These are phyloP conservation scores for Valencia hispanica DNA, from an alignment of 2,797 vertebrate species.

Conservation along the genomic window DNA sequence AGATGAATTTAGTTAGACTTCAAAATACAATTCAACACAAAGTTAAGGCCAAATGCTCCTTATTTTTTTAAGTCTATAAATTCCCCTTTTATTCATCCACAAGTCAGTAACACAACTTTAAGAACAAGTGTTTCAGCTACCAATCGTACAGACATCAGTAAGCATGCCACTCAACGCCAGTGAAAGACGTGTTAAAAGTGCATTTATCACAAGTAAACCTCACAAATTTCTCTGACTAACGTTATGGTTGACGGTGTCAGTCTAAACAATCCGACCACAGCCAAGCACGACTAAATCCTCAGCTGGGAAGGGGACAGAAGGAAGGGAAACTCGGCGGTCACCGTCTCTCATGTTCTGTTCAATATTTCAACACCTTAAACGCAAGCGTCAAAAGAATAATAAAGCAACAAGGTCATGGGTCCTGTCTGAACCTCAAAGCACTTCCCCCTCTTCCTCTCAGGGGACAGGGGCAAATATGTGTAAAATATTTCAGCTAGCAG, in stretches of 20 bases:
- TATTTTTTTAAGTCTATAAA: background rate
- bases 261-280: conserved; percentile 87
- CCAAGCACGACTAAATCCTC: conserved; percentile 70
- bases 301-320: conserved; percentile 58
- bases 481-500: conserved; percentile 83
- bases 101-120: conserved; percentile 1
- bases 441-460: conserved; percentile 84
- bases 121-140: conserved; percentile 27
- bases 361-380: conserved; percentile 87
- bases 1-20: background rate
- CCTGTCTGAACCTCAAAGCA: conserved; percentile 84
- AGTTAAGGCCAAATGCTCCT: background rate
- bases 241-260: conserved; percentile 85
- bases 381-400: conserved; percentile 84
- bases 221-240: conserved; percentile 79
- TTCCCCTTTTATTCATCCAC: background rate
- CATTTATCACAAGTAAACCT: conserved; percentile 80
- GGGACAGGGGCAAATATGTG: conserved; percentile 81
- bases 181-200: conserved; percentile 61
- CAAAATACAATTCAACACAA: background rate
- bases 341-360: conserved; percentile 86
- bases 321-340: conserved; percentile 76
- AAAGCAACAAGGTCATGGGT: conserved; percentile 84
- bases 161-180: conserved; percentile 60
- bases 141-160: conserved; percentile 19